These are phyloP conservation scores for Rhinopomastus cyanomelas DNA, from an alignment of 2,113 vertebrate genomes.

Conservation along the genomic window DNA sequence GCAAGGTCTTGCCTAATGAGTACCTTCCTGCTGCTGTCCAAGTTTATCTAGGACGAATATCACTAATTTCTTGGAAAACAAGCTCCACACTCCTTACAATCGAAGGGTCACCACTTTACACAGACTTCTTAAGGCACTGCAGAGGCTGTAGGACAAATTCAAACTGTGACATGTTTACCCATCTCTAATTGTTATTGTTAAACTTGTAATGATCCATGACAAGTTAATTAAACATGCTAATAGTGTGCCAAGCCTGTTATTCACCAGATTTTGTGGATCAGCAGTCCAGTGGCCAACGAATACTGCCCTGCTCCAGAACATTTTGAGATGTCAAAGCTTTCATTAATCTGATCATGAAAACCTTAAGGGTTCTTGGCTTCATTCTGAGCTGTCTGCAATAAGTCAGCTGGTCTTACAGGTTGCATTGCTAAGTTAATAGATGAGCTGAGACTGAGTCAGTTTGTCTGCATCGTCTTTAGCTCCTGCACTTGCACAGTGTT, in stretches of 20 bases:
- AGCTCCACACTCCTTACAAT: background rate
- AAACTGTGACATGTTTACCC: background rate
- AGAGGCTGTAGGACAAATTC: background rate
- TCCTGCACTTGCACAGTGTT: background rate
- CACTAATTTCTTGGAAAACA: background rate
- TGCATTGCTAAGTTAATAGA: background rate
- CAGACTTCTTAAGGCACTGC: background rate
- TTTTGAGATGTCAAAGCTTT: background rate
- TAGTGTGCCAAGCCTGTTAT: background rate
- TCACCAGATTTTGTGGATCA: background rate
- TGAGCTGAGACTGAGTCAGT: background rate
- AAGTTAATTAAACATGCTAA: background rate
- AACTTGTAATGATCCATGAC: background rate
- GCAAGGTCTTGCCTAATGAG: background rate
- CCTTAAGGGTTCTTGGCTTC: background rate
- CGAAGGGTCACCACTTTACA: background rate
- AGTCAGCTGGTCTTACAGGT: background rate
- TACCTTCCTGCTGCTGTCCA: background rate
- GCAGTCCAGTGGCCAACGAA: background rate
- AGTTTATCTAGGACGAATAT: background rate
- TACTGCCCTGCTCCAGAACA: background rate
- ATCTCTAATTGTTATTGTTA: background rate
- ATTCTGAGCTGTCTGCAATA: background rate
- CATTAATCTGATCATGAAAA: background rate
- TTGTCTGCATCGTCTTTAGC: background rate